Percentiles rank a stretch among this genome's conserved stretches.
phyloP scores from a whole-genome alignment of 2,888 invertebrate genomes.

The Sarcophaga caerulescens region DNA sequence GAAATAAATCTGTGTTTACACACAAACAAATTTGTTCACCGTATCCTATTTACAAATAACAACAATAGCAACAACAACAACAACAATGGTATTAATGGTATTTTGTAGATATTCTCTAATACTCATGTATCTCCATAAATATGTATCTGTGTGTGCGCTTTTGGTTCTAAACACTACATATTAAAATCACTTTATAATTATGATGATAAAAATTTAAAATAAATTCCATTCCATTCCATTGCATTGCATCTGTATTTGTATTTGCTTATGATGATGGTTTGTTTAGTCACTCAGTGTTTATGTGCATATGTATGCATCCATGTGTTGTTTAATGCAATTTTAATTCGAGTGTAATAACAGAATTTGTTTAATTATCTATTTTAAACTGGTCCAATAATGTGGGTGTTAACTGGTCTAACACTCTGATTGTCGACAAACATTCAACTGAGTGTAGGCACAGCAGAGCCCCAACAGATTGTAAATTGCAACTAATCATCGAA shows the following conservation, averaged over 20 bases:
- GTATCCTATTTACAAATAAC: neutral
- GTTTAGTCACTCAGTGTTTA: neutral
- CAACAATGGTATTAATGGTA: conserved; percentile 31
- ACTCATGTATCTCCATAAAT: neutral
- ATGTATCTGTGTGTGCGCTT: neutral
- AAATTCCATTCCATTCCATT: conserved; percentile 11
- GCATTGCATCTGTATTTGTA: conserved; percentile 6
- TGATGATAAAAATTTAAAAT: conserved; percentile 37
- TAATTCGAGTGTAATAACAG: conserved; percentile 58
- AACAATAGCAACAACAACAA: conserved; percentile 23
- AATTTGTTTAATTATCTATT: conserved; percentile 59
- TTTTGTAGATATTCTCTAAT: conserved; percentile 12
- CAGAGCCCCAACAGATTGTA: neutral
- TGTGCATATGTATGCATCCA: neutral
- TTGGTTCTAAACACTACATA: neutral
- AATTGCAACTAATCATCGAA: conserved; percentile 26
- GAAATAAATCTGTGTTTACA: conserved; percentile 68
- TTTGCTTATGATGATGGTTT: neutral
- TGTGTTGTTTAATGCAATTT: conserved; percentile 47
- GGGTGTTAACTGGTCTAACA: conserved; percentile 55
- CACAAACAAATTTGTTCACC: conserved; percentile 51
- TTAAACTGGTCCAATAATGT: conserved; percentile 41
- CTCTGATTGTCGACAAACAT: neutral
- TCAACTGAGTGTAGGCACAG: neutral
- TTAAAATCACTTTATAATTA: neutral